Percentiles rank a stretch among this genome's conserved stretches.
Conservation (phyloP, 2,113 vertebrate genomes). For the Crotalus viridis region DNA sequence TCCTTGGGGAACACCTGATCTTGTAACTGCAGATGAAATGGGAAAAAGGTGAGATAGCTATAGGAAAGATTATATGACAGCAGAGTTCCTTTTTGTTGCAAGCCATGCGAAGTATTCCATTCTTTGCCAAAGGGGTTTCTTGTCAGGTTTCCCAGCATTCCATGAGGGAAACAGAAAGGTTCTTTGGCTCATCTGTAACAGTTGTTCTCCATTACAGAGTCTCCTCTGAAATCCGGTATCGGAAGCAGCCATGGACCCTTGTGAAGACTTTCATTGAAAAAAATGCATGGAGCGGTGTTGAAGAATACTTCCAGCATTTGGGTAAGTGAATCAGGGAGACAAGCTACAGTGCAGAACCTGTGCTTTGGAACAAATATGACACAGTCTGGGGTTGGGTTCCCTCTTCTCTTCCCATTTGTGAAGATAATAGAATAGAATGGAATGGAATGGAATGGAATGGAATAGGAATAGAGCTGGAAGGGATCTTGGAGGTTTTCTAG, state of each 20-base stretch:
- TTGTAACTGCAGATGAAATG: not conserved
- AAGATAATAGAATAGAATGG: too few relatives aligned
- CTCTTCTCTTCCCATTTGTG: not conserved
- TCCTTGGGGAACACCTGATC: not conserved
- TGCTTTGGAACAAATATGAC: not conserved
- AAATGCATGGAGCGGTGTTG: conserved; percentile 89
- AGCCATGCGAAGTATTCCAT: not conserved
- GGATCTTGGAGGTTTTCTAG: too few relatives aligned
- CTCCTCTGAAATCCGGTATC: conserved; percentile 89
- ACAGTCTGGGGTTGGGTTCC: not conserved
- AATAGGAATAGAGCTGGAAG: too few relatives aligned
- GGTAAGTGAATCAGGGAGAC: conserved; percentile 61
- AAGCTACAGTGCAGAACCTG: not conserved
- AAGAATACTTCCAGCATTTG: conserved; percentile 87
- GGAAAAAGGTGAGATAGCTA: not conserved
- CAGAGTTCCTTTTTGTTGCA: not conserved
- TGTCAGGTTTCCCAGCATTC: not conserved
- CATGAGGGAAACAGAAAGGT: not conserved
- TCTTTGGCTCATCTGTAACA: not conserved
- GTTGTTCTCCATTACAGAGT: conserved; percentile 66
- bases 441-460: too few relatives aligned
- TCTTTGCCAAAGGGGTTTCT: not conserved
- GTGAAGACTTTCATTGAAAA: conserved; percentile 89
- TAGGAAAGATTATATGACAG: not conserved
- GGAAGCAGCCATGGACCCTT: conserved; percentile 90